Evolutionary conservation across 2,113 vertebrate genomes (phyloP), one percentile per base, ranked within the genome.

Genomic region (Mesembrinibis cayennensis): DNA sequence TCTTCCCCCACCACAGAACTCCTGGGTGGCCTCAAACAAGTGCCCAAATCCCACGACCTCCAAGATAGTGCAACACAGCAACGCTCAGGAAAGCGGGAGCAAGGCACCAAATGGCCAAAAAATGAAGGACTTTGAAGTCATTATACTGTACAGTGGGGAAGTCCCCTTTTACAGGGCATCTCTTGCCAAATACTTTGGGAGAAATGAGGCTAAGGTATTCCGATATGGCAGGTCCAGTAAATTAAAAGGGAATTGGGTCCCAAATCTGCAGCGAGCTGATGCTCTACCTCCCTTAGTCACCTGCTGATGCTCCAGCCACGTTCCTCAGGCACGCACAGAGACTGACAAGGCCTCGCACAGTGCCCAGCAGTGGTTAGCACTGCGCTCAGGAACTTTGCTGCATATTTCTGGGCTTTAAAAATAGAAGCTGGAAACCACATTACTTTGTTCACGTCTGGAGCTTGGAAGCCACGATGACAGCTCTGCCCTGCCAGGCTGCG

Each of bases 361-460:
- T 22, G 66, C 36, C 66, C 78, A 65, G 83, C 44, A 47, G 50
- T 2, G 1, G 53, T 69, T 23, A 88, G 70, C 44, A 27, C 18
- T 16, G 36, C 2, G 1, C 49, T 66, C 21, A 83, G 56, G 55
- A 79, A 79, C 52, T 73, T 56, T n/a, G 44, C 45, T 92, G 78
- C 65, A 32, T 82, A 90, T n/a, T 95, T 95, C 55, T 83, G 63
- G 56, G 29, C 38, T 81, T 93, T 71, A 93, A 90, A 97, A 95
- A 97, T 95, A 95, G 93, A 89, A 91, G 40, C 20, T 81, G 77
- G 67, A 82, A 96, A 87, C 72, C 72, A 76, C 88, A 65, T 36
- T 17, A 32, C 78, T 86, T 70, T 81, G 49, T 89, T 96, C 82
- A 11, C 4, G 8, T 85, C 78, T 91, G 38, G 27, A 61, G 67